Evolutionary conservation across 1,140 invertebrate species (phyloP), one percentile per base, ranked within the genome.

Genomic region (Leptinotarsa defecta): DNA sequence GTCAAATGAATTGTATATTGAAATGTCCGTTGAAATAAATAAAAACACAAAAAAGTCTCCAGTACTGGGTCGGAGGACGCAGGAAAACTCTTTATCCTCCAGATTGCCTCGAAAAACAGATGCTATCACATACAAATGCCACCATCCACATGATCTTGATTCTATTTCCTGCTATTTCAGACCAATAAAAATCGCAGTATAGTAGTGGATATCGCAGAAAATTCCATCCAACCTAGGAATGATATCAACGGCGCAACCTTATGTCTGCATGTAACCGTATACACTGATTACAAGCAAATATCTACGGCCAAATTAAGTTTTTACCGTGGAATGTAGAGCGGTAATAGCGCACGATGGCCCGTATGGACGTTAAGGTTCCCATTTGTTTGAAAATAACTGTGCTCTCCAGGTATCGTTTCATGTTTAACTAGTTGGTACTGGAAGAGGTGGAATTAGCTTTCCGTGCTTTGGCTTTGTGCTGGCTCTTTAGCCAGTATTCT

Each of bases 211-310:
- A n/a, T 3, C 13, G 13, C 17, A 15, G 17, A 15, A 17, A 57
- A 57, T 57, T 57, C 52, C 52, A 57, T 57, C n/a, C n/a, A 3
- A 15, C 52, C 52, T 19, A 57, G 43, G 63, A 73, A 64, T 64
- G 48, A 73, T 64, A 27, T 27, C 63, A 73, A 73, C 17, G 24
- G 63, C 61, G 17, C 34, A 57, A 34, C 71, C 48, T 73, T 43
- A 73, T 34, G 27, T 8, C 13, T 19, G n/a, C 22, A 73, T 61
- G 71, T 73, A 73, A 64, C 71, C 71, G 19, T 73, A 73, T 73
- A 62, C 61, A 73, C 15, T 73, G 71, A 65, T 73, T 73, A 73
- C 57, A 19, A 48, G 71, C 19, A 73, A 73, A 73, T 63, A 73
- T 27, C 61, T 13, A n/a, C 13, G n/a, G 49, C n/a, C 71, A 64